Evolutionary conservation across 2,888 invertebrate species (phyloP).

Genomic region (Diarsia dahlii): DNA sequence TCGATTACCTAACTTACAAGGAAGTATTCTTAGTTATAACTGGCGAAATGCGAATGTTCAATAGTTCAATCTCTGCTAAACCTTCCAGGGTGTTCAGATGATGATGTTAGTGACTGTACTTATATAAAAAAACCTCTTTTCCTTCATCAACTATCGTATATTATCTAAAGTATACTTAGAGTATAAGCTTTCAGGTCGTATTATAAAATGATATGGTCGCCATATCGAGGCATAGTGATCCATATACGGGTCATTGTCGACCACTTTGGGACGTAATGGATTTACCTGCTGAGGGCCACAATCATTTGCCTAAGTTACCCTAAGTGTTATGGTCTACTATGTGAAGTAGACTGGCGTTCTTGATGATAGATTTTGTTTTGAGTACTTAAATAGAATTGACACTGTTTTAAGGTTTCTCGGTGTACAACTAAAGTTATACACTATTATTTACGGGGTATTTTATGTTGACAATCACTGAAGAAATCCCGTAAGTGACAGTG

Average conservation of each 20-base stretch:
- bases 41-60: background rate
- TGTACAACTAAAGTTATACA: background rate
- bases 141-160: background rate
- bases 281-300: slow-evolving; percentile 59
- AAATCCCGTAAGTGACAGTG: background rate
- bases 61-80: background rate
- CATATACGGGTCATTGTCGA: slow-evolving; percentile 68
- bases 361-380: background rate
- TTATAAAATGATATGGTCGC: slow-evolving; percentile 60
- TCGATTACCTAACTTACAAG: background rate
- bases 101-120: background rate
- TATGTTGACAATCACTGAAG: too few species aligned
- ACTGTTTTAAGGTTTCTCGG: background rate
- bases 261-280: slow-evolving; percentile 70
- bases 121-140: background rate
- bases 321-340: slow-evolving; percentile 51
- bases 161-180: slow-evolving; percentile 19
- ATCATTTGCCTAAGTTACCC: slow-evolving; percentile 44
- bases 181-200: slow-evolving; percentile 62
- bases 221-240: slow-evolving; percentile 59
- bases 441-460: background rate
- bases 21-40: background rate
- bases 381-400: background rate
- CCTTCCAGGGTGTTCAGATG: background rate
- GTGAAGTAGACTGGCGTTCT: slow-evolving; percentile 1